Base-by-base conservation (phyloP, 1,140 invertebrate species). In the Himalopsyche phryganea region DNA sequence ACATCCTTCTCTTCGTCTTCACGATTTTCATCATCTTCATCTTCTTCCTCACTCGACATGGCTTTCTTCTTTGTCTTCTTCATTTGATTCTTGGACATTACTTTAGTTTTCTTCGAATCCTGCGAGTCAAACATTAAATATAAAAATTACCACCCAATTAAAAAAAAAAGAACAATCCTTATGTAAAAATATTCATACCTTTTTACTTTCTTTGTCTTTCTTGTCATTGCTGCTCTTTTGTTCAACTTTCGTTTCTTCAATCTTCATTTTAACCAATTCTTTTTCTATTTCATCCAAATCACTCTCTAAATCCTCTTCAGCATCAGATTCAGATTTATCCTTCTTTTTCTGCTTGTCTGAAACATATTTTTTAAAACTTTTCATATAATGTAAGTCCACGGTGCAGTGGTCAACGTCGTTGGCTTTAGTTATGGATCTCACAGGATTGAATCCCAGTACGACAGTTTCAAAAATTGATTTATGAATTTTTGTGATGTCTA, bases 321-420 rank as follows among this genome's bases (percentile, higher is more conserved):
- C 17, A 32, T 52, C 64, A 1, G 61, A 45, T 46, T 61, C 50
- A 11, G 60, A 52, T 40, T 68, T 67, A 4, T 36, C 44, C 60
- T 68, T 68, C 40, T 61, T 68, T 32, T 65, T 68, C 47, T 63
- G 67, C 50, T 71, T 68, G 61, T 67, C 52, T 53, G 54, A 32
- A 54, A 9, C n/a, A n/a, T n/a, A n/a, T n/a, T n/a, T 9, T 9
- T 36, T 36, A n/a, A n/a, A 7, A 36, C 7, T 36, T 7, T 36
- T 36, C n/a, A n/a, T n/a, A n/a, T n/a, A n/a, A n/a, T n/a, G n/a
- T n/a, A n/a, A n/a, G n/a, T n/a, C n/a, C n/a, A n/a, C n/a, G n/a
- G n/a, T n/a, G n/a, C n/a, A n/a, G n/a, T n/a, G n/a, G n/a, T n/a
- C n/a, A n/a, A n/a, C n/a, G n/a, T n/a, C n/a, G n/a, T n/a, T n/a